Base-by-base conservation (phyloP, 2,797 vertebrate species). In the Antennarius maculatus region DNA sequence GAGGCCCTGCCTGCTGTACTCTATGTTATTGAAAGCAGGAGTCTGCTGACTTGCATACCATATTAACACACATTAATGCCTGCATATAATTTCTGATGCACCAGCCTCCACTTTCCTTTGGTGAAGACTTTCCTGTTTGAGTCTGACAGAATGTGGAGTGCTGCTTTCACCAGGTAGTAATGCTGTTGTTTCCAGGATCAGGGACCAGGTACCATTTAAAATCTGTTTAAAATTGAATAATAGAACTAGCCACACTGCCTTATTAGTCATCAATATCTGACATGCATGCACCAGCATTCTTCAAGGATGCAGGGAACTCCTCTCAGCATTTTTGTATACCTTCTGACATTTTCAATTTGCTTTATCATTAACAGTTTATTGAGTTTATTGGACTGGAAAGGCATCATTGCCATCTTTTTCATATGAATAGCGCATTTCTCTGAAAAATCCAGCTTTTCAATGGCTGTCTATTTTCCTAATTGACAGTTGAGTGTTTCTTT, bases 291-390 rank as follows among this genome's bases (percentile, higher is more conserved):
- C 60, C 53, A 15, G 59, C 77, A 82, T 87, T 86, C 75, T 79
- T 86, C 83, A 83, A 65, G 56, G 45, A 51, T 39, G 71, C 59
- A 48, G 47, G 64, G 69, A 74, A 72, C 53, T 73, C 68, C 63
- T 81, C 69, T 79, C 68, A 82, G 84, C 73, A 62, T 68, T 84
- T 76, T 83, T 80, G 23, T 81, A 79, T 77, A 76, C 77, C 71
- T 70, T 67, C 54, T 81, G 85, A 87, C 83, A 85, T 83, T 89
- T 90, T 83, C 85, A 86, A 85, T 90, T 89, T 86, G 69, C 80
- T 83, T 84, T 79, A 82, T 87, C 73, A 83, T 87, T 77, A 81
- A 76, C 56, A 54, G 69, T 86, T 76, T 74, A 85, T 86, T 89
- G 78, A 80, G 84, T 83, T 85, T 82, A 86, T 82, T 85, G 76